Evolutionary conservation across 2,888 invertebrate species (phyloP).

Genomic region (Temnothorax ravouxi): DNA sequence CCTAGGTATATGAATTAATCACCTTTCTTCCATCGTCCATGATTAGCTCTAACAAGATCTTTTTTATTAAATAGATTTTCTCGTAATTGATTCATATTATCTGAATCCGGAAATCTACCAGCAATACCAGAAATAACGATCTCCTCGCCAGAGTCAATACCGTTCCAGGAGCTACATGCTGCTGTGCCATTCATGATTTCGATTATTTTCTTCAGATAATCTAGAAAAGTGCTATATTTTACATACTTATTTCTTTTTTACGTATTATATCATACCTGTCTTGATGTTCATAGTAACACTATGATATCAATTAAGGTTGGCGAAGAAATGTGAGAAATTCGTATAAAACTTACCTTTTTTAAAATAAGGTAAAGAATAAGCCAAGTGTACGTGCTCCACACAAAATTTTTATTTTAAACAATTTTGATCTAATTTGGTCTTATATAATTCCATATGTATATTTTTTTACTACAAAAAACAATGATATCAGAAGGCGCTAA

Average conservation of each 20-base stretch:
- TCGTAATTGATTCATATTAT: conserved; percentile 87
- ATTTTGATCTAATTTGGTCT: too few species aligned
- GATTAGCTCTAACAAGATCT: neutral
- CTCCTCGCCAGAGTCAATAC: conserved; percentile 82
- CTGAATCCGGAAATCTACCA: conserved; percentile 93
- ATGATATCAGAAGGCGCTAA: too few species aligned
- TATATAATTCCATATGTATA: too few species aligned
- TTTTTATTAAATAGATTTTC: conserved; percentile 18
- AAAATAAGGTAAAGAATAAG: too few species aligned
- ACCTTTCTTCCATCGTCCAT: neutral
- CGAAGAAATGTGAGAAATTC: neutral
- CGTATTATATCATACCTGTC: neutral
- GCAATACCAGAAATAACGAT: conserved; percentile 90
- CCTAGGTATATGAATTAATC: neutral
- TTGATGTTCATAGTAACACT: neutral
- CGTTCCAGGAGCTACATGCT: neutral
- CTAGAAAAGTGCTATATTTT: neutral
- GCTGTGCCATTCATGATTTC: neutral
- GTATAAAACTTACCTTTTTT: too few species aligned
- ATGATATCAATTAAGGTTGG: neutral
- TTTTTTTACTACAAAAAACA: too few species aligned
- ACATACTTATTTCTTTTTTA: neutral
- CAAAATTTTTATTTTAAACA: too few species aligned
- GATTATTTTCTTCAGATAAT: neutral
- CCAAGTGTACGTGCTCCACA: too few species aligned